Base-by-base conservation (phyloP, 2,888 invertebrate species). In the Ornithoptera priamus region DNA sequence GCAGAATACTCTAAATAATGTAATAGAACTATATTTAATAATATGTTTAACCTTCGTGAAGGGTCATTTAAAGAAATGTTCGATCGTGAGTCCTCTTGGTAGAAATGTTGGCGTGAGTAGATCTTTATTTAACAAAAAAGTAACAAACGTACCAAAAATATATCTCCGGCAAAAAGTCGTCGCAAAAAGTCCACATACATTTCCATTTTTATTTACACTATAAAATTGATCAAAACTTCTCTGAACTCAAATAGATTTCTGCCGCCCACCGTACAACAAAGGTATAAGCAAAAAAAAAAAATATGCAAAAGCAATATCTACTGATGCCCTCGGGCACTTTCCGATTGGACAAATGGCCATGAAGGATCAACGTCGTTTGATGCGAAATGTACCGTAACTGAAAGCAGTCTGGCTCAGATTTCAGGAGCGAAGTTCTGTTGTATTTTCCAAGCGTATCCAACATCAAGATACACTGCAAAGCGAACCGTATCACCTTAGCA, bases 271-370 rank as follows among this genome's bases (percentile, higher is more conserved):
- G 77, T 76, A 77, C 81, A 83, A 78, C 81, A 83, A 78, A 77
- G 78, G 79, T 77, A 78, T 78, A 78, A 76, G 80, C 79, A 76
- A 74, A 77, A 82, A 84, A 77, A 82, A 84, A 56, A 87, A 83
- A 81, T 22, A 81, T 80, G 75, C 81, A 78, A 78, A 30, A 77
- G 83, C 87, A 86, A 86, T 86, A 87, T 82, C 81, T 78, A 79
- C 77, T 73, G 74, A 76, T 80, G 80, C 86, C 84, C 83, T 81
- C 75, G 76, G 84, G 82, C 80, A 80, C 78, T 76, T 83, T 39
- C 62, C 63, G 76, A 77, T 78, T 76, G 75, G 75, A 76, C 77
- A 80, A 79, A 80, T 77, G 74, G 69, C 70, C 76, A 77, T 76
- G 74, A 74, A 75, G 71, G 61, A 70, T 75, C 75, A 71, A 74